These are phyloP conservation scores for Drosophila meridiana DNA, from an alignment of 2,888 invertebrate genomes.

Conservation along the genomic window DNA sequence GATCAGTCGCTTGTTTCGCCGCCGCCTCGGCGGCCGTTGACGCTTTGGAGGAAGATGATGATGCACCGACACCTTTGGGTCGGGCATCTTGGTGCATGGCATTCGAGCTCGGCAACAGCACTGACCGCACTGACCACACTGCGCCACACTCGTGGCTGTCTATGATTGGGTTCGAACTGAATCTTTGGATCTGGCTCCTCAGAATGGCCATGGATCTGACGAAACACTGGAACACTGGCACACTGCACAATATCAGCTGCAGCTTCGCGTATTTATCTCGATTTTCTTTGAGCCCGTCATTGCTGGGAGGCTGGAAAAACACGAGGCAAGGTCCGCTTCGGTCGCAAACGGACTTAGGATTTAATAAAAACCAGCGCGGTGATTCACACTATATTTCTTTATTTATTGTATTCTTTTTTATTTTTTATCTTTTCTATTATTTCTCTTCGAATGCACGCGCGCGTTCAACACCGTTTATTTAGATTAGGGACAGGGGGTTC, in stretches of 20 bases:
- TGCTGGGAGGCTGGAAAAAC: slow-evolving; percentile 20
- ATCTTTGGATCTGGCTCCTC: slow-evolving; percentile 38
- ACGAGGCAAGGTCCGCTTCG: slow-evolving; percentile 14
- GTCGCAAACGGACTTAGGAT: slow-evolving; percentile 27
- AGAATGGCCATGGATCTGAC: slow-evolving; percentile 58
- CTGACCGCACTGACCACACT: slow-evolving; percentile 37
- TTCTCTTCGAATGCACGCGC: not conserved
- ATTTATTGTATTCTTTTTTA: not conserved
- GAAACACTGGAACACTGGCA: not conserved
- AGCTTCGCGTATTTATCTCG: slow-evolving; percentile 7
- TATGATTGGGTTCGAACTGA: slow-evolving; percentile 27
- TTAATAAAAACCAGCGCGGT: not conserved
- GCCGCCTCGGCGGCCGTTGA: slow-evolving; percentile 39
- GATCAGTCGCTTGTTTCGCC: slow-evolving; percentile 31
- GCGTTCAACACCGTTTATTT: slow-evolving; percentile 2
- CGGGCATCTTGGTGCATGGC: slow-evolving; percentile 78
- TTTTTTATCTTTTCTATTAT: not conserved
- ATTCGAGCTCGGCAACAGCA: slow-evolving; percentile 50
- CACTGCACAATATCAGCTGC: slow-evolving; percentile 22
- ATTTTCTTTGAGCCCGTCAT: slow-evolving; percentile 11
- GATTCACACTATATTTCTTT: slow-evolving; percentile 22
- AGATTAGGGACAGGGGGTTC: not conserved
- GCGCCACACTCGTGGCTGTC: slow-evolving; percentile 31
- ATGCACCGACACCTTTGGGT: slow-evolving; percentile 61
- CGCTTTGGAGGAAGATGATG: slow-evolving; percentile 39